These are phyloP conservation scores for Aythya fuligula DNA, from an alignment of 2,797 vertebrate genomes.

Conservation along the genomic window DNA sequence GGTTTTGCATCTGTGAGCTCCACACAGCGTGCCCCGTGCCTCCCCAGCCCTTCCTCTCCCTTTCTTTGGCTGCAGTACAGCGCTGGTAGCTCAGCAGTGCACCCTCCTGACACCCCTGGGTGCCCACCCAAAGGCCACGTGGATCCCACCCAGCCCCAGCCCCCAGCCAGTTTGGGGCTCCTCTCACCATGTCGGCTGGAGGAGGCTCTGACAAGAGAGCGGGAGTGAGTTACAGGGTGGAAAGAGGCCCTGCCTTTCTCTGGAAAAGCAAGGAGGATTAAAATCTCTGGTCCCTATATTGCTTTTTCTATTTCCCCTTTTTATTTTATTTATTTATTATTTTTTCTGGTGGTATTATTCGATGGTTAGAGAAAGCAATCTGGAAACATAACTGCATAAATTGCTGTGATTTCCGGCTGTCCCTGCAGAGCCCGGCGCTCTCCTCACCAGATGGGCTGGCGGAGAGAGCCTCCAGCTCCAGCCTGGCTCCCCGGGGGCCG, in stretches of 20 bases:
- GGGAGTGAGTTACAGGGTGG: slow-evolving; percentile 32
- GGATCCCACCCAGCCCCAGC: too few species aligned
- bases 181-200: neutral
- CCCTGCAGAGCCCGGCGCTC: slow-evolving; percentile 25
- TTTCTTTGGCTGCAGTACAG: neutral
- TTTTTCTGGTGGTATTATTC: slow-evolving; percentile 50
- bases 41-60: neutral
- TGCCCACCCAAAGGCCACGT: too few species aligned
- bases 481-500: neutral
- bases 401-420: slow-evolving; percentile 66
- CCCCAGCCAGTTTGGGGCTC: neutral
- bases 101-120: neutral
- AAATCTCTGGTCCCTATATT: slow-evolving; percentile 60
- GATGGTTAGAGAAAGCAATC: slow-evolving; percentile 44
- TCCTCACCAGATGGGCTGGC: slow-evolving; percentile 56
- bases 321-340: neutral
- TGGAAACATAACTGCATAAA: slow-evolving; percentile 61
- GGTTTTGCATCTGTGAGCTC: neutral
- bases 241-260: slow-evolving; percentile 59
- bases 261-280: slow-evolving; percentile 43
- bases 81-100: neutral
- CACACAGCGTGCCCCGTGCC: neutral
- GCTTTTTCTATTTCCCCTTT: slow-evolving; percentile 56
- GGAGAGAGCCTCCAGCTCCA: slow-evolving; percentile 30
- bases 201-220: neutral